Base-by-base conservation (phyloP, 2,888 invertebrate species). In the Callosobruchus maculatus region DNA sequence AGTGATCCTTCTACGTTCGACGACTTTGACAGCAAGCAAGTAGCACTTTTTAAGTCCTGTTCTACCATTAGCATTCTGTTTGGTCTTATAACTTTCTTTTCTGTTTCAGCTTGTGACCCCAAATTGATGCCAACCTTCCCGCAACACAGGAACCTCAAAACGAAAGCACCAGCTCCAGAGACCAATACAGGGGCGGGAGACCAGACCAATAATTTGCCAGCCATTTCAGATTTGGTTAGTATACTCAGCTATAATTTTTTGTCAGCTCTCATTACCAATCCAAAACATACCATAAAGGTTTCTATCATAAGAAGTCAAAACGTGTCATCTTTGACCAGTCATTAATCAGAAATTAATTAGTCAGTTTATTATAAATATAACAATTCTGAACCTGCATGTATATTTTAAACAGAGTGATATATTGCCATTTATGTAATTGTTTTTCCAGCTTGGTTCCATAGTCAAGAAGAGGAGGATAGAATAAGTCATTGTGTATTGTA, bases 91-190 rank as follows among this genome's bases (percentile, higher is more conserved):
- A 7, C 26, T 26, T 26, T 4, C 26, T 7, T 26, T 26, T 26
- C 7, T 26, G 26, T 26, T 26, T 26, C 87, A 97, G 97, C 98
- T 0, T 98, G 98, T 87, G 97, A 98, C 86, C 97, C 98, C 0
- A 96, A 97, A 83, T 88, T 99, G 84, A 99, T 99, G 99, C 99
- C 98, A 0, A 96, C 97, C 79, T 99, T 98, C 86, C 98, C 98
- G 0, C 98, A 98, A 84, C 97, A 98, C 85, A 91, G 98, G 80
- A 96, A 97, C 86, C 91, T 95, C 89, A 94, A 90, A 80, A 20
- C 83, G 85, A 73, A 89, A 87, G 78, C 89, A 87, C 80, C 80
- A 22, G 79, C 82, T 30, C 73, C 79, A 7, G 78, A 83, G 49
- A 85, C 89, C 0, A 90, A 91, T 83, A 91, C 91, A 0, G 91